These are phyloP conservation scores for Lucilia sericata DNA, from an alignment of 1,140 invertebrate species.

Conservation along the genomic window DNA sequence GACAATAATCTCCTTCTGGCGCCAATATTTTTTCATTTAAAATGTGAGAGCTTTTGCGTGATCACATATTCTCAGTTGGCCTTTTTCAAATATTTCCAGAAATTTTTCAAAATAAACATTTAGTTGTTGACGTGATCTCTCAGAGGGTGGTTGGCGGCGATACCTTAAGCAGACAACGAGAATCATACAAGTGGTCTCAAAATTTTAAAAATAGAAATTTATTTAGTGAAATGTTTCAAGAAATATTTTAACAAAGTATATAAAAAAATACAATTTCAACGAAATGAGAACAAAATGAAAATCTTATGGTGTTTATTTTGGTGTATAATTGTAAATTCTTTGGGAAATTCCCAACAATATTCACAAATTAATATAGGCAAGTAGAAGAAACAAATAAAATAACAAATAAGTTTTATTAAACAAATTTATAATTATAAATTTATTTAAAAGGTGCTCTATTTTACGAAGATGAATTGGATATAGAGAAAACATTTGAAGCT, in stretches of 20 bases:
- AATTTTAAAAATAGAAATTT: not conserved
- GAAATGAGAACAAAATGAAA: slow-evolving; percentile 17
- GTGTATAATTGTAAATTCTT: slow-evolving; percentile 21
- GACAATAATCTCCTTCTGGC: too few species aligned
- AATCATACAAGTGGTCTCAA: not conserved
- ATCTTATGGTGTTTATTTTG: slow-evolving; percentile 10
- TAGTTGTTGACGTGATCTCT: not conserved
- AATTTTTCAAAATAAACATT: not conserved
- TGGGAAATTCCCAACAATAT: slow-evolving; percentile 4
- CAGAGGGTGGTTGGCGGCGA: not conserved
- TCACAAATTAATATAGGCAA: not conserved
- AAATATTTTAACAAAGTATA: not conserved
- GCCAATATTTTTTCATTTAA: not conserved
- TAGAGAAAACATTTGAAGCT: slow-evolving; percentile 67
- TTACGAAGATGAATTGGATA: slow-evolving; percentile 65
- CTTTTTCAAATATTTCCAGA: not conserved
- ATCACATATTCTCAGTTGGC: not conserved
- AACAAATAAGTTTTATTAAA: not conserved
- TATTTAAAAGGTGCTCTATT: slow-evolving; percentile 66
- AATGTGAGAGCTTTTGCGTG: not conserved
- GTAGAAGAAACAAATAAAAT: not conserved
- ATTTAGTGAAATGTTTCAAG: too few species aligned
- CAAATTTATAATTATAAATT: not conserved
- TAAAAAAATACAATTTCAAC: not conserved
- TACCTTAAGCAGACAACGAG: not conserved